These are phyloP conservation scores for Cheilosia grossa DNA, from an alignment of 2,888 invertebrate genomes.

Conservation along the genomic window DNA sequence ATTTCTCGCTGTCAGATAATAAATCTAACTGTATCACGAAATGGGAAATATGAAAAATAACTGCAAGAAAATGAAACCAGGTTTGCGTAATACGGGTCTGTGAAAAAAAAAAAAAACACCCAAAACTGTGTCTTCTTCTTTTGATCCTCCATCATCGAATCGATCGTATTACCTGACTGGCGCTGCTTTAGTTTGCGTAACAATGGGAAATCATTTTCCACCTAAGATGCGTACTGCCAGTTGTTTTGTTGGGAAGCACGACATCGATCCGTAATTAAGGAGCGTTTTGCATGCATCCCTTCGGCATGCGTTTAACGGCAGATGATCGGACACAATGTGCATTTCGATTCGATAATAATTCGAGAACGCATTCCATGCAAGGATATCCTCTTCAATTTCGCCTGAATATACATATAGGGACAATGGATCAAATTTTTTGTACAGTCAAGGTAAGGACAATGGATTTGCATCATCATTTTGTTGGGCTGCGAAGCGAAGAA, in stretches of 20 bases:
- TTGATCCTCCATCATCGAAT: conserved; percentile 57
- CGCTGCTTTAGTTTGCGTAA: conserved; percentile 43
- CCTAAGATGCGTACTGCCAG: conserved; percentile 21
- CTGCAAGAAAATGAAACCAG: conserved; percentile 55
- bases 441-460: conserved; percentile 53
- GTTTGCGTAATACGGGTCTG: conserved; percentile 60
- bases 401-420: conserved; percentile 53
- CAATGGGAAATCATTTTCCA: conserved; percentile 50
- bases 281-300: conserved; percentile 61
- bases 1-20: conserved; percentile 60
- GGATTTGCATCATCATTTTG: conserved; percentile 71
- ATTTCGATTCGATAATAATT: conserved; percentile 55
- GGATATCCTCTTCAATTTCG: conserved; percentile 62
- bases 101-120: conserved; percentile 1
- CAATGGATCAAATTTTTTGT: conserved; percentile 35
- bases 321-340: conserved; percentile 69
- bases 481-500: conserved; percentile 44
- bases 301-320: conserved; percentile 59
- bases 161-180: conserved; percentile 70
- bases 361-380: conserved; percentile 38
- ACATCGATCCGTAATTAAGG: conserved; percentile 66
- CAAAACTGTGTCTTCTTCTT: conserved; percentile 55
- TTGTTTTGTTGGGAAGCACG: conserved; percentile 38
- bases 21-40: conserved; percentile 66
- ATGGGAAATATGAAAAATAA: conserved; percentile 62